Percentiles rank a stretch among this genome's conserved stretches.
Conservation (phyloP, 2,797 vertebrate species). For the Tachyglossus aculeatus region DNA sequence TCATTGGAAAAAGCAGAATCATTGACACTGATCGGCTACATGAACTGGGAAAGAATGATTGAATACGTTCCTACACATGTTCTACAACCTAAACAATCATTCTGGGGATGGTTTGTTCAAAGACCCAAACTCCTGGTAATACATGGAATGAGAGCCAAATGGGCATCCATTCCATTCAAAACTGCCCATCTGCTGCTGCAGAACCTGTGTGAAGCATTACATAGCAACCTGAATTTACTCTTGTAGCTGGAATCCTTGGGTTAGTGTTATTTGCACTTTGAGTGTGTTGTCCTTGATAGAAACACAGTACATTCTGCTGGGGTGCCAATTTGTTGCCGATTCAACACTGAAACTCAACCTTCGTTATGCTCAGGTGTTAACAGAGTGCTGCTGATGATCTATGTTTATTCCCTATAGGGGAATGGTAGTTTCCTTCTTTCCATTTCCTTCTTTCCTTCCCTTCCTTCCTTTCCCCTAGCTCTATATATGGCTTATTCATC, state of each 20-base stretch:
- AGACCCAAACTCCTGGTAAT: slow-evolving; percentile 31
- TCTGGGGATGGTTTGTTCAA: slow-evolving; percentile 41
- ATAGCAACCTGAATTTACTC: slow-evolving; percentile 46
- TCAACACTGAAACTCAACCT: slow-evolving; percentile 17
- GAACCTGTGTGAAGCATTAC: slow-evolving; percentile 43
- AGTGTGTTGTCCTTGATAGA: slow-evolving; percentile 34
- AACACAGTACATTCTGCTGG: slow-evolving; percentile 22
- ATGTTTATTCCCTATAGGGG: background rate
- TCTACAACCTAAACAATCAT: slow-evolving; percentile 10
- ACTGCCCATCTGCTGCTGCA: slow-evolving; percentile 36
- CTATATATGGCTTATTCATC: accelerated
- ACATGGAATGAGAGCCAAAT: slow-evolving; percentile 23
- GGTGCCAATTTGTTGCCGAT: slow-evolving; percentile 23
- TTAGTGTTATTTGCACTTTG: slow-evolving; percentile 41
- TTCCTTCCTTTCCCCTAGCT: background rate
- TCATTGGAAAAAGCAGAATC: background rate
- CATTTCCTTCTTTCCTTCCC: background rate
- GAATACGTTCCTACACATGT: slow-evolving; percentile 3
- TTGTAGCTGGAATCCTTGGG: slow-evolving; percentile 37
- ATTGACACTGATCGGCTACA: background rate
- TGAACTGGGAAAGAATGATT: background rate
- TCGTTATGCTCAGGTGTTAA: slow-evolving; percentile 9
- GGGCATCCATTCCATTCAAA: slow-evolving; percentile 37
- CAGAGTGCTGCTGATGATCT: background rate
- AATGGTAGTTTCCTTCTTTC: no score